These are phyloP conservation scores for Puma concolor DNA, from an alignment of 2,113 vertebrate genomes.

Conservation along the genomic window DNA sequence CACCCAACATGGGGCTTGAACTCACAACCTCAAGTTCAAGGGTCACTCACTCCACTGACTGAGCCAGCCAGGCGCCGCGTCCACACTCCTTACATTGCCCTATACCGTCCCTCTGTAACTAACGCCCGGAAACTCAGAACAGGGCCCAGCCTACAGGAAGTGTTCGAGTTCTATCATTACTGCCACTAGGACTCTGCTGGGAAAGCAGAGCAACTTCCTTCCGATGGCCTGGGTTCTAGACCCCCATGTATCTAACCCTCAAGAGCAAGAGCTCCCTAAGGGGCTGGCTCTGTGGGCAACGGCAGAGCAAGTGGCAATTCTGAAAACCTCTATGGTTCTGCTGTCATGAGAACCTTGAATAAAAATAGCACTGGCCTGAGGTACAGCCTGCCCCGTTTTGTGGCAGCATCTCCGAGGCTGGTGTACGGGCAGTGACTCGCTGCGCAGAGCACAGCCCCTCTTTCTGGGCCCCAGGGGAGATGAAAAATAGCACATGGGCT, in stretches of 20 bases:
- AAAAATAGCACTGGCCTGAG: not conserved
- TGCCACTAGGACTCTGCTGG: not conserved
- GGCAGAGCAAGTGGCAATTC: not conserved
- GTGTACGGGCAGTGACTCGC: not conserved
- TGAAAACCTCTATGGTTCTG: not conserved
- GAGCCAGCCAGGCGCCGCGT: no score
- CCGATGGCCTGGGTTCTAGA: not conserved
- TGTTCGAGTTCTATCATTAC: no score
- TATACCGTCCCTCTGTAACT: accelerated
- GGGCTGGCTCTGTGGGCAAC: not conserved
- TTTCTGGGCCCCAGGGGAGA: not conserved
- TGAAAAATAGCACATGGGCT: not conserved
- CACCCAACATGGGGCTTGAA: no score
- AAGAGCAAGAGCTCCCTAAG: not conserved
- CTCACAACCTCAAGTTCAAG: no score
- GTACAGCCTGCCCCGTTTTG: not conserved
- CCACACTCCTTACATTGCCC: not conserved
- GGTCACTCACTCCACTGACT: no score
- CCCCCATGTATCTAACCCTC: not conserved
- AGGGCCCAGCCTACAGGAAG: accelerated
- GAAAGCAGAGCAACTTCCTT: not conserved
- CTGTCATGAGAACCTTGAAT: not conserved
- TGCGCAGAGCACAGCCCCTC: not conserved
- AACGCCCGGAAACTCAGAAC: not conserved
- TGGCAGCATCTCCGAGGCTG: not conserved